phyloP scores from a whole-genome alignment of 2,113 vertebrate species.

The Rhinolophus ferrumequinum region DNA sequence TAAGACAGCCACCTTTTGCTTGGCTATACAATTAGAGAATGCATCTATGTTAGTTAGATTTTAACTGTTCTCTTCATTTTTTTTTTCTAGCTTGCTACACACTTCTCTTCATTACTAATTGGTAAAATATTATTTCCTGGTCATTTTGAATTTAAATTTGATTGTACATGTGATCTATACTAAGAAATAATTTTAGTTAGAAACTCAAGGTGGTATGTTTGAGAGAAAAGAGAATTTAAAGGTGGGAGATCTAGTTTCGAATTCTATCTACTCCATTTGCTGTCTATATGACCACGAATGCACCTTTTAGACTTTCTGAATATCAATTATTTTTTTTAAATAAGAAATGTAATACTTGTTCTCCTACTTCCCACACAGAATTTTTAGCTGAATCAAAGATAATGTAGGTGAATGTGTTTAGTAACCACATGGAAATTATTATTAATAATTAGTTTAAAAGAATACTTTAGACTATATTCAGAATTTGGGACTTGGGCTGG shows the following conservation, averaged over 20 bases:
- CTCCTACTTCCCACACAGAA: background rate
- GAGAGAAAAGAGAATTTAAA: background rate
- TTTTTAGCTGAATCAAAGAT: background rate
- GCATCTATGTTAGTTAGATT: background rate
- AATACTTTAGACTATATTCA: background rate
- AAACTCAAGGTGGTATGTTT: background rate
- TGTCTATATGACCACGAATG: background rate
- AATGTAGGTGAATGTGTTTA: background rate
- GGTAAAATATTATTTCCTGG: background rate
- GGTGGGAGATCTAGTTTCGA: background rate
- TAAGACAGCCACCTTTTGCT: background rate
- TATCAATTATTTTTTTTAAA: background rate
- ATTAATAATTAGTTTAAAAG: background rate
- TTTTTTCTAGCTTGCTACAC: background rate
- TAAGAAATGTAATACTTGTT: background rate
- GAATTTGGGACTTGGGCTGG: background rate
- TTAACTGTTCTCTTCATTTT: too few relatives aligned
- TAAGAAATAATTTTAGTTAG: background rate
- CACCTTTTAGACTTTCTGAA: background rate
- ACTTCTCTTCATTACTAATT: background rate
- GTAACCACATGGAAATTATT: background rate
- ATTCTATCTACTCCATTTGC: background rate
- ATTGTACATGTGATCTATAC: background rate
- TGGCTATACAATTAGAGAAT: background rate
- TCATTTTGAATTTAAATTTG: background rate